Base-by-base conservation (phyloP, 1,140 invertebrate species). In the Cecropterus lyciades region DNA sequence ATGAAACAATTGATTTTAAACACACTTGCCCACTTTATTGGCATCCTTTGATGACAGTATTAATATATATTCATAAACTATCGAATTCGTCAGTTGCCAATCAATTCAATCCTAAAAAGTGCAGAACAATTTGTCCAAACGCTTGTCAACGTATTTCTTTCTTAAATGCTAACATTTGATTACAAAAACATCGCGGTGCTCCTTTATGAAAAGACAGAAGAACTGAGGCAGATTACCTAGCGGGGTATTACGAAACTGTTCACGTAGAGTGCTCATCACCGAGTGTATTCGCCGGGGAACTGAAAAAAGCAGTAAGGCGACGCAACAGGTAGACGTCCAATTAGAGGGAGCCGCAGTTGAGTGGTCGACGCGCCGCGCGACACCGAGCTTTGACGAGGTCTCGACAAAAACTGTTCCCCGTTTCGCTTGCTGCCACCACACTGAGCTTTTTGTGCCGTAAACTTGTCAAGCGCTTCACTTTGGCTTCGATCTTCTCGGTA, bases 301-400 rank as follows among this genome's bases (percentile, higher is more conserved):
- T 82, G 74, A 82, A 84, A 85, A 83, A 84, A 85, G 79, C 69
- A 79, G 71, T 75, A 79, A 81, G 80, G 72, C 73, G 77, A 82
- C 69, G 85, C 87, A 91, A 91, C 89, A 89, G 89, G 87, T 91
- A 87, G 83, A 81, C 80, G 79, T 85, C 87, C 89, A 89, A 89
- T 91, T 91, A 91, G 87, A 80, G 82, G 70, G 75, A 74, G 79
- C 72, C 79, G 79, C 73, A 79, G 74, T 87, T 78, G 79, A 87
- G 78, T 73, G 71, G 81, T 71, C 69, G 82, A 79, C 79, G 81
- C 77, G 82, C 69, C 77, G 76, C 77, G 79, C 83, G 82, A 84
- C 87, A 82, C 74, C 74, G 79, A 71, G 77, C 80, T 82, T 85
- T 88, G 87, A 85, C 77, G 82, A 51, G 82, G 69, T 64, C 55